phyloP scores from a whole-genome alignment of 1,140 invertebrate genomes.

The Phenacoccus solenopsis region DNA sequence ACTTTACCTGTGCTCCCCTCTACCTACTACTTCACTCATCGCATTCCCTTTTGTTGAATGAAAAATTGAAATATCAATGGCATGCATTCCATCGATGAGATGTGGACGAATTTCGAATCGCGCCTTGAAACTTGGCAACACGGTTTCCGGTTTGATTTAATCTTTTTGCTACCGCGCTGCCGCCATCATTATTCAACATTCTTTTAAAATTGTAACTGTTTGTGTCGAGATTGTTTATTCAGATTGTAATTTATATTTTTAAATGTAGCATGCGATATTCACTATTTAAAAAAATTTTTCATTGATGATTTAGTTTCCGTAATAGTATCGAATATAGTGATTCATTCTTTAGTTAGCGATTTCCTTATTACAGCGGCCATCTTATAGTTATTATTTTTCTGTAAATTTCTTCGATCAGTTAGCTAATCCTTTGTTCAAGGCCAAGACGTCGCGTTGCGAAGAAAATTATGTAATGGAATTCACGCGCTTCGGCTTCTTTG shows the following conservation, averaged over 20 bases:
- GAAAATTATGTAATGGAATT: not conserved
- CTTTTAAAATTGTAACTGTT: constrained; percentile 3
- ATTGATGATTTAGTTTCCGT: not conserved
- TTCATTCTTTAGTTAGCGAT: not conserved
- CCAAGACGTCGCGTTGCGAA: not conserved
- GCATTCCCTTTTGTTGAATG: not conserved
- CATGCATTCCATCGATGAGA: not conserved
- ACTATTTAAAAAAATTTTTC: not conserved
- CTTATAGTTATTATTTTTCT: not conserved
- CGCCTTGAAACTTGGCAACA: not conserved
- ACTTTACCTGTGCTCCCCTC: too few relatives aligned
- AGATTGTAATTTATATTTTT: not conserved
- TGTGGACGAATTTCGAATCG: not conserved
- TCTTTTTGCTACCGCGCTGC: not conserved
- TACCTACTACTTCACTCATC: not conserved
- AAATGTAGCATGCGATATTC: not conserved
- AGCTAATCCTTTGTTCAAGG: not conserved
- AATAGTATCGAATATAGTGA: not conserved
- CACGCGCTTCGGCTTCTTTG: not conserved
- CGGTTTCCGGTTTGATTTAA: not conserved
- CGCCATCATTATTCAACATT: not conserved
- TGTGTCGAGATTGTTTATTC: not conserved
- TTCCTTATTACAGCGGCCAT: not conserved
- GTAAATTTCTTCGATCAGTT: not conserved
- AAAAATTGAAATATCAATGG: not conserved